Base-by-base conservation (phyloP, 2,888 invertebrate species). In the Ophioninae sp. region DNA sequence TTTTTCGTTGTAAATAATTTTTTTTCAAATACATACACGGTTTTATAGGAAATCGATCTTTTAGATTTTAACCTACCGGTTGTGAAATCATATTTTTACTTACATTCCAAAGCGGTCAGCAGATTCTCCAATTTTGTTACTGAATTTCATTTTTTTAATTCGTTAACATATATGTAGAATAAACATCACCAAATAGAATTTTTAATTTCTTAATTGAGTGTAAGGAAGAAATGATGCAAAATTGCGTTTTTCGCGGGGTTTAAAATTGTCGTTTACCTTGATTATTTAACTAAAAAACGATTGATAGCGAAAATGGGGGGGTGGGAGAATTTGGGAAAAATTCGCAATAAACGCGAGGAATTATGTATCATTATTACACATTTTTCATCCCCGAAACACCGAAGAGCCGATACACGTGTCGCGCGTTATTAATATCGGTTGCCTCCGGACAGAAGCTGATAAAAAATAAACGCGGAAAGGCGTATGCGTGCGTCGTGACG, bases 361-460 rank as follows among this genome's bases (percentile, higher is more conserved):
- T 61, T 61, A 61, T 21, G 23, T 61, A 61, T 61, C 64, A 17
- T 37, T 21, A 37, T 37, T 23, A 7, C 5, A 37, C 23, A 23
- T 61, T 61, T 61, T 61, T 61, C 41, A 37, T 59, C 20, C 41
- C n/a, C 20, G 44, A 81, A 70, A 20, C 76, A 62, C 67, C 62
- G 61, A 82, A 79, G 72, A 75, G 64, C 85, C 86, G 88, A 89
- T 89, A 89, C 90, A 89, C 87, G 87, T 88, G 89, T 89, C 87
- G 87, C 87, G 87, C 88, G 87, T 89, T 89, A 89, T 90, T 90
- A 90, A 90, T 90, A 86, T 83, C 80, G 83, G 76, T 41, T 72
- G 67, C 64, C 65, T 8, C 39, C 57, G 70, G 70, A 21, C 72
- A 68, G 72, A 56, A 70, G 70, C 83, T 50, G 68, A 20, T 17